These are phyloP conservation scores for Valencia hispanica DNA, from an alignment of 2,797 vertebrate genomes.

Conservation along the genomic window DNA sequence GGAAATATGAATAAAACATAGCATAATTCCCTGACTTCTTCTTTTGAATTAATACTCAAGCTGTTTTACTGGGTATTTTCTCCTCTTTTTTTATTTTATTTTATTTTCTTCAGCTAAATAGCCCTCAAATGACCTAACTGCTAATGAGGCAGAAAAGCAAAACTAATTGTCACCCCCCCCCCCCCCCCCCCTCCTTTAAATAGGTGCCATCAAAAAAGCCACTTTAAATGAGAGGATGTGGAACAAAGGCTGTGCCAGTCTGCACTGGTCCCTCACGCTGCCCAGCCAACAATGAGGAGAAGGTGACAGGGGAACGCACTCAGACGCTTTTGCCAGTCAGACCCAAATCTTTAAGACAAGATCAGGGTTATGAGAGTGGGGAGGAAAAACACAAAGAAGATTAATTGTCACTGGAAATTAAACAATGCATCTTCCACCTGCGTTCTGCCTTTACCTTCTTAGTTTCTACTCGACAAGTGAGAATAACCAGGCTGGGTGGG, in stretches of 20 bases:
- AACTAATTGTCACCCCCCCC: background rate
- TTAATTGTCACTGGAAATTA: background rate
- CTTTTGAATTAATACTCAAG: background rate
- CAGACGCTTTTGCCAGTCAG: conserved; percentile 50
- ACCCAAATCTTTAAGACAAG: conserved; percentile 27
- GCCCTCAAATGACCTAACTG: background rate
- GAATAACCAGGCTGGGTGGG: conserved; percentile 45
- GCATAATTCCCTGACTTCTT: background rate
- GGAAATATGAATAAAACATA: conserved; percentile 4
- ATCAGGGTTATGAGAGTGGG: background rate
- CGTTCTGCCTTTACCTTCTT: conserved; percentile 2
- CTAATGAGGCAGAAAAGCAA: background rate
- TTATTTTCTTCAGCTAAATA: background rate
- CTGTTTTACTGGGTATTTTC: background rate
- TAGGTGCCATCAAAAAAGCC: conserved; percentile 20
- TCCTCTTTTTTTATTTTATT: background rate
- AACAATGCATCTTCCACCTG: conserved; percentile 5
- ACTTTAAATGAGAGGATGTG: conserved; percentile 56
- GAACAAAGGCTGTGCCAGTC: conserved; percentile 79
- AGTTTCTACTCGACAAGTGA: conserved; percentile 42
- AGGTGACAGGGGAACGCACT: conserved; percentile 37
- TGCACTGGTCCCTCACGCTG: conserved; percentile 67
- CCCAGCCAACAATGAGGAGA: conserved; percentile 64
- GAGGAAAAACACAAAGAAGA: background rate
- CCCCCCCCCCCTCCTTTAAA: background rate